A percentile compares a stretch with the other conserved stretches of the same genome.
phyloP scores from a whole-genome alignment of 2,797 vertebrate species.

The Naso thynnoides region DNA sequence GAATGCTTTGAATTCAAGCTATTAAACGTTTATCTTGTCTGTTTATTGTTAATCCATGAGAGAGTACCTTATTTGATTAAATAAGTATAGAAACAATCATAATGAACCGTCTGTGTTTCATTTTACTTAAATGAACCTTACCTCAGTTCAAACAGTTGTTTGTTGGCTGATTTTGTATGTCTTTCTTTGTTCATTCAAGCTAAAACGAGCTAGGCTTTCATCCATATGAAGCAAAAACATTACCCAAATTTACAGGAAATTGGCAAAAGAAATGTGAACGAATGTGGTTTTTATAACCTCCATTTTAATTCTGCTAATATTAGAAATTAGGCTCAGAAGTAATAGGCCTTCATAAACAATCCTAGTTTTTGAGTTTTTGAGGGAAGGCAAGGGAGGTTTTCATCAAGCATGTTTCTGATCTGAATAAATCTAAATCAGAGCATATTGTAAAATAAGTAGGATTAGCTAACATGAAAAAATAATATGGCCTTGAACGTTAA shows the following conservation, averaged over 20 bases:
- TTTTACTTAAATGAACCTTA: no score
- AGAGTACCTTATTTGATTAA: conserved; percentile 1
- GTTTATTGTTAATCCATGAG: not conserved
- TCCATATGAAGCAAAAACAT: not conserved
- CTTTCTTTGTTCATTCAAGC: no score
- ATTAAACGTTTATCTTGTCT: not conserved
- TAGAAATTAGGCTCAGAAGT: no score
- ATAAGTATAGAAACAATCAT: not conserved
- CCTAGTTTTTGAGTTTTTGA: not conserved
- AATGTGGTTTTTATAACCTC: no score
- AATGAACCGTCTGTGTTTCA: no score
- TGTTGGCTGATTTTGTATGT: no score
- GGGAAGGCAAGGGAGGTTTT: not conserved
- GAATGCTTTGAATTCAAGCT: not conserved
- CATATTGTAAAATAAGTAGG: not conserved
- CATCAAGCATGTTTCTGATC: not conserved
- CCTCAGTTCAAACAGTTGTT: no score
- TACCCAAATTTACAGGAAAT: not conserved
- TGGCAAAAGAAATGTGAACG: not conserved
- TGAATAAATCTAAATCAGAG: not conserved
- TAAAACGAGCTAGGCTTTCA: not conserved
- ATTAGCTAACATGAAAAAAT: not conserved
- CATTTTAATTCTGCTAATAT: no score
- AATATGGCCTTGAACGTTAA: not conserved
- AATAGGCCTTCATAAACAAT: no score